A percentile compares a stretch with the other conserved stretches of the same genome.
phyloP scores from a whole-genome alignment of 2,797 vertebrate species.

The Pantherophis vulpinus region DNA sequence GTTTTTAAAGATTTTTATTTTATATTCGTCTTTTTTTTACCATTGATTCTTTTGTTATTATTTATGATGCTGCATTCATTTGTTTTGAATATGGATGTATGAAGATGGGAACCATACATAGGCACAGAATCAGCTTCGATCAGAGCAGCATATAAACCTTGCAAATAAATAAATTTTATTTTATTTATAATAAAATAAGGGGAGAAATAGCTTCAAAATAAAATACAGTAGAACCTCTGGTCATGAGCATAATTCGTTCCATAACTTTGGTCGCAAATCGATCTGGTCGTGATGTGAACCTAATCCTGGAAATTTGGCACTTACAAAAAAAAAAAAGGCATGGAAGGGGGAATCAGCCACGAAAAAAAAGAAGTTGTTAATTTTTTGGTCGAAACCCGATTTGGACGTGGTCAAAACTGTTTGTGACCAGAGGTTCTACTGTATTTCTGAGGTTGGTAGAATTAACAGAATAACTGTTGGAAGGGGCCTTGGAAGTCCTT shows the following conservation, averaged over 20 bases:
- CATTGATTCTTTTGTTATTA: neutral
- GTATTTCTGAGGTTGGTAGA: neutral
- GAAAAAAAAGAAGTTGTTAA: no score
- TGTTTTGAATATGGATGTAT: neutral
- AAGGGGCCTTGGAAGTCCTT: neutral
- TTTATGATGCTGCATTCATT: neutral
- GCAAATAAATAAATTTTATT: neutral
- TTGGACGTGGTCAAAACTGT: no score
- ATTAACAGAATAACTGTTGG: neutral
- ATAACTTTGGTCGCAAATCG: no score
- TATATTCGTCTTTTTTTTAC: neutral
- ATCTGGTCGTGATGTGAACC: no score
- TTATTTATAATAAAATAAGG: no score
- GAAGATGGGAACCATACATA: neutral
- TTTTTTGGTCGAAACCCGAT: no score
- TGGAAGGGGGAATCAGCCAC: no score
- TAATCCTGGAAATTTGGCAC: no score
- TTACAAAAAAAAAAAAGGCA: no score
- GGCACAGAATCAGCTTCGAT: neutral
- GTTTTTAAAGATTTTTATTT: neutral
- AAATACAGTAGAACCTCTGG: neutral
- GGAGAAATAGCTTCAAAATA: neutral
- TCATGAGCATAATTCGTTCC: no score
- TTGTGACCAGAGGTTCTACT: no score
- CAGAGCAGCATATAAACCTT: neutral